Evolutionary conservation across 2,797 vertebrate genomes (phyloP), one percentile per base, ranked within the genome.

Genomic region (Gobionotothen gibberifrons): DNA sequence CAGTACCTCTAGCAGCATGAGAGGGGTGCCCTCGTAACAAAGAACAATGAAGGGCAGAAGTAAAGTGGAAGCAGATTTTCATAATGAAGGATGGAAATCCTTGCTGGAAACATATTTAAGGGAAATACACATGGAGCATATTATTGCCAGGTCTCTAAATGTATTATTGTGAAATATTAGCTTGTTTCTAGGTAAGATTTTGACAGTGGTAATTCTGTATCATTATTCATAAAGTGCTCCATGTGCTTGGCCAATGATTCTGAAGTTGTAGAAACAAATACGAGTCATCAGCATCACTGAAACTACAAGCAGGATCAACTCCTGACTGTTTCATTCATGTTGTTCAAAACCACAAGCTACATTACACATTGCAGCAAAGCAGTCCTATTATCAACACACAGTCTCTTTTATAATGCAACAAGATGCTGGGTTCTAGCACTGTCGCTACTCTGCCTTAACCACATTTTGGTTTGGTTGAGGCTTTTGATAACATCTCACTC

Each of bases 61-160:
- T 52, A 77, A 90, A 90, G 73, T 90, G 69, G 64, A 84, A 85
- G 71, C 85, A 89, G 85, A 78, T 82, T 86, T 78, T 85, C 40
- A 59, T 80, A 72, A 79, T 58, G 67, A 78, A 56, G 21, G 36
- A 76, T 86, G 67, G 71, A 84, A 88, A 89, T 81, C 77, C 63
- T 47, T n/a, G 60, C 79, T 74, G 65, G 63, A 71, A 49, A 46
- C 29, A 17, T 73, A 42, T 85, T 73, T 81, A 71, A 58, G 48
- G 48, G 67, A 61, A 68, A 78, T 73, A 73, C 75, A 74, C 76
- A 86, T 74, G 54, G 76, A 60, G 59, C 26, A 22, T 67, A 75
- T 84, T 84, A 64, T 76, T 64, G 36, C 69, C 51, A 60, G 56
- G 63, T 82, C 40, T 76, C 8, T 9, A 61, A 70, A 81, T 73